Base-by-base conservation (phyloP, 1,140 invertebrate species). In the Cecropterus lyciades region DNA sequence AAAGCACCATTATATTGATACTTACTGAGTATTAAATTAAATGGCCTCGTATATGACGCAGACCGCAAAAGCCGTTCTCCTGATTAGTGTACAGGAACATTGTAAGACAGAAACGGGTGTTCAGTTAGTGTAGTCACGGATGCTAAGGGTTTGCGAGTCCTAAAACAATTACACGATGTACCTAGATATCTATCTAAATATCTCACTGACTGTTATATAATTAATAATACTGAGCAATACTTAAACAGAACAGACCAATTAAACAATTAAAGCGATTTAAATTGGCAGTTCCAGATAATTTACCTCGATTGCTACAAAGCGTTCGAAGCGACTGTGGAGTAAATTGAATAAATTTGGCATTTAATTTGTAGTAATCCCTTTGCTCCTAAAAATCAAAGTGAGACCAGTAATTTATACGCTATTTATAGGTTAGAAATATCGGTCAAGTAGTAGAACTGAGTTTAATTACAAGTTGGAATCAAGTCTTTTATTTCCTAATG, bases 261-360 rank as follows among this genome's bases (percentile, higher is more conserved):
- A 27, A 13, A 51, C 48, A 51, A 51, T 51, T 51, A 51, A 51
- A 51, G 4, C 1, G 20, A 51, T 27, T 51, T 51, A 27, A 51
- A 51, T 27, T 27, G 48, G 48, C 48, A 27, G 48, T 51, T 51
- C 27, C 48, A 51, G 20, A 51, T 51, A 51, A 51, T 51, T 51
- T 51, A 40, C 37, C 37, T 51, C 48, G 20, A 17, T 51, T n/a
- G n/a, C n/a, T n/a, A n/a, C 45, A 20, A 20, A 48, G 16, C 24
- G 9, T 48, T 48, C 15, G 37, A 40, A 40, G n/a, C 37, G 37
- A n/a, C 11, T 5, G 37, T 40, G 3, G 37, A 9, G 37, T 13
- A 40, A 40, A n/a, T n/a, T 40, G 37, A 40, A 40, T 40, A 40
- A 40, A 40, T 40, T 40, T 40, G 11, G 37, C 11, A 48, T 48